A percentile compares a stretch with the other conserved stretches of the same genome.
phyloP scores from a whole-genome alignment of 2,113 vertebrate genomes.

The Mionectes macconnelli region DNA sequence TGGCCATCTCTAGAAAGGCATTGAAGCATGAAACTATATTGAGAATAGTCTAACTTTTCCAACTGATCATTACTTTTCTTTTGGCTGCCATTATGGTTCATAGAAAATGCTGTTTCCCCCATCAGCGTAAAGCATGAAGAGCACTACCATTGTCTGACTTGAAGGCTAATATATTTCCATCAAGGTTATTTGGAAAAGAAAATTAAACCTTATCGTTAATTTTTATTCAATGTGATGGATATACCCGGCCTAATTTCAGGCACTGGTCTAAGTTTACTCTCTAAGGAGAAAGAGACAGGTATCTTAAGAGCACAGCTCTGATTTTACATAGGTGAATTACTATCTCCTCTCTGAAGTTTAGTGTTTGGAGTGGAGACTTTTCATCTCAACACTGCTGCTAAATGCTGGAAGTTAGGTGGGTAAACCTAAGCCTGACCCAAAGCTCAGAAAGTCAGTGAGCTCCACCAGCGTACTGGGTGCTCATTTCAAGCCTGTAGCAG shows the following conservation, averaged over 20 bases:
- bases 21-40: conserved; percentile 34
- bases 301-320: not conserved
- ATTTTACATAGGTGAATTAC: not conserved
- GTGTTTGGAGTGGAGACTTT: not conserved
- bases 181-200: not conserved
- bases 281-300: not conserved
- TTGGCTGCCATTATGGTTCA: conserved; percentile 8
- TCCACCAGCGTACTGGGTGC: not conserved
- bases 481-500: not conserved
- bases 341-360: not conserved
- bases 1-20: conserved; percentile 46
- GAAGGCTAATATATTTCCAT: not conserved
- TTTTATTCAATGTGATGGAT: not conserved
- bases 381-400: not conserved
- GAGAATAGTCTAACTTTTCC: conserved; percentile 34
- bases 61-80: conserved; percentile 4
- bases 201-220: not conserved
- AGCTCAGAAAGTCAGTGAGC: not conserved
- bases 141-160: not conserved
- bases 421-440: not conserved
- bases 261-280: not conserved
- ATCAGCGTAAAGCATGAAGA: conserved; percentile 10
- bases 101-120: conserved; percentile 15
- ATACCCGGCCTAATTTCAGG: not conserved
- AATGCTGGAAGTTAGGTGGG: not conserved